Base-by-base conservation (phyloP, 1,140 invertebrate species). In the Zeugodacus cucurbitae region DNA sequence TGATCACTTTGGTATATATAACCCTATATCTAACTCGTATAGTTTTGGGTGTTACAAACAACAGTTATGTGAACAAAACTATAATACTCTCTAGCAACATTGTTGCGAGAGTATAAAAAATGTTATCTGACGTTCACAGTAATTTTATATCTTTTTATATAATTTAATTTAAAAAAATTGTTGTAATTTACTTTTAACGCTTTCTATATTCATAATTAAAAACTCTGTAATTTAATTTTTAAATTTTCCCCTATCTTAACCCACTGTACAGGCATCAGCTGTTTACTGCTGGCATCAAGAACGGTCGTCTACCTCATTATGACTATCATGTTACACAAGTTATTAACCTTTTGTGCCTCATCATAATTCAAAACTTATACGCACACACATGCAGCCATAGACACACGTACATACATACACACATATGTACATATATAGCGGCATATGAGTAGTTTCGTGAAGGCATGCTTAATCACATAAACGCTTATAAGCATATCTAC, bases 281-380 rank as follows among this genome's bases (percentile, higher is more conserved):
- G 74, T 82, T 74, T 74, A 74, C 34, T 44, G 41, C 10, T 44
- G 37, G 41, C 41, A 82, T 82, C 74, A 82, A 82, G 74, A 82
- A 82, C 74, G 74, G 74, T 82, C 74, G 74, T 82, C 74, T 48
- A 82, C 74, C 74, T 82, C 74, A 44, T 82, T 44, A 82, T 48
- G 22, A 48, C 41, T 82, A 82, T 82, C 74, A 48, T 82, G 44
- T 82, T 82, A 26, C 74, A 82, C 22, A 48, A 82, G 74, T 82
- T 82, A 82, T 48, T 82, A 82, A 82, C 74, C 74, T 82, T 44
- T 82, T 14, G 37, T 82, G 22, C n/a, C 41, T 82, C 74, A 48
- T 82, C 41, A 82, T 37, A 74, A 74, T 74, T 74, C 67, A 37
- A 22, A 22, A 74, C 34, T 74, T 74, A 20, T 0, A 54, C 34